Evolutionary conservation across 2,113 vertebrate species (phyloP).

Genomic region (Pseudopodoces humilis): DNA sequence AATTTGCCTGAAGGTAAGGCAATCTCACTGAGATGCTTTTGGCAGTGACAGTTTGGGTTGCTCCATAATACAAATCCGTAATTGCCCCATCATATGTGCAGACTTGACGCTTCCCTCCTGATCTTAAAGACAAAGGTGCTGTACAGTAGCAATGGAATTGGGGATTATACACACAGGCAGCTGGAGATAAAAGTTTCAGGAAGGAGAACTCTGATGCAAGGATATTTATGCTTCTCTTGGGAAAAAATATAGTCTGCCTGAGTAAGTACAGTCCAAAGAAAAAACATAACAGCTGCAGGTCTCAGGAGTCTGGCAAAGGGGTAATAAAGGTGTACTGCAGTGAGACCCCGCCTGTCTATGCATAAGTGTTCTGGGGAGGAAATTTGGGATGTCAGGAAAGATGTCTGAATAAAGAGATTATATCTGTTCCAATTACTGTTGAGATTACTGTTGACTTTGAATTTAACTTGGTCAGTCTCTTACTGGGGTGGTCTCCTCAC

Average conservation of each 20-base stretch:
- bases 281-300: neutral
- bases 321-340: neutral
- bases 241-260: neutral
- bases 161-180: neutral
- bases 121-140: neutral
- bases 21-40: neutral
- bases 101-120: neutral
- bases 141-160: neutral
- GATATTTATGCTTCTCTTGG: slow-evolving; percentile 11
- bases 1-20: neutral
- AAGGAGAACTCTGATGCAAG: neutral
- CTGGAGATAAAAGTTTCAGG: neutral
- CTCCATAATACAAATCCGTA: neutral
- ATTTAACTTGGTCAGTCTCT: neutral
- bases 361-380: neutral
- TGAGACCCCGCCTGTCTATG: neutral
- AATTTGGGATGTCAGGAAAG: neutral
- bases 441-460: neutral
- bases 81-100: neutral
- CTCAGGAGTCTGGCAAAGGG: neutral
- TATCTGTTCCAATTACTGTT: neutral
- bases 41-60: neutral
- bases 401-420: neutral
- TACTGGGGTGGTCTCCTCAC: neutral
- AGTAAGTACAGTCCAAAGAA: neutral